phyloP scores from a whole-genome alignment of 1,140 invertebrate species.

The Bombus huntii region DNA sequence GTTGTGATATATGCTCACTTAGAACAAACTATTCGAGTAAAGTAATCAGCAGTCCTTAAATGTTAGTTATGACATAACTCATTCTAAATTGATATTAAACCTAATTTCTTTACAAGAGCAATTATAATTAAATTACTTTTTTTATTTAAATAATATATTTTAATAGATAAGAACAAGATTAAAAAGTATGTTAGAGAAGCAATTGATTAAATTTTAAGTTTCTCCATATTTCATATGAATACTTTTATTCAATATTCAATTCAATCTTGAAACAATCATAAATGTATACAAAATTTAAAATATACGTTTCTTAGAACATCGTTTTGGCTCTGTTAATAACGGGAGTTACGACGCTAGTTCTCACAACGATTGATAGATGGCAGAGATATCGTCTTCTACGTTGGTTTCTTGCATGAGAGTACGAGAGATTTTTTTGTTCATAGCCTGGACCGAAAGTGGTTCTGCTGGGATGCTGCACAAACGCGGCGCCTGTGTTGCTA shows the following conservation, averaged over 20 bases:
- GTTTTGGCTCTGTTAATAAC: background rate
- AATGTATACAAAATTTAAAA: background rate
- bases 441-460: conserved; percentile 67
- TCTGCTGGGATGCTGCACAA: conserved; percentile 71
- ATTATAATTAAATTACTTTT: background rate
- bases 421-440: conserved; percentile 46
- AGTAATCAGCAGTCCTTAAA: background rate
- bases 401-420: conserved; percentile 7
- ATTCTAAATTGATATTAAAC: background rate
- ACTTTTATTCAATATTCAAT: background rate
- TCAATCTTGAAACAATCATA: background rate
- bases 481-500: conserved; percentile 68
- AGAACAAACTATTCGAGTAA: background rate
- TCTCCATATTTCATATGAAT: background rate
- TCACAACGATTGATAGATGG: background rate
- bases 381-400: background rate
- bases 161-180: background rate
- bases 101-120: background rate
- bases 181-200: background rate
- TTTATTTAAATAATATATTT: background rate
- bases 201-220: background rate
- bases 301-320: background rate
- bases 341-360: background rate
- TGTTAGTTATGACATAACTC: background rate
- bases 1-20: background rate